Base-by-base conservation (phyloP, 2,113 vertebrate genomes). In the Strix uralensis region DNA sequence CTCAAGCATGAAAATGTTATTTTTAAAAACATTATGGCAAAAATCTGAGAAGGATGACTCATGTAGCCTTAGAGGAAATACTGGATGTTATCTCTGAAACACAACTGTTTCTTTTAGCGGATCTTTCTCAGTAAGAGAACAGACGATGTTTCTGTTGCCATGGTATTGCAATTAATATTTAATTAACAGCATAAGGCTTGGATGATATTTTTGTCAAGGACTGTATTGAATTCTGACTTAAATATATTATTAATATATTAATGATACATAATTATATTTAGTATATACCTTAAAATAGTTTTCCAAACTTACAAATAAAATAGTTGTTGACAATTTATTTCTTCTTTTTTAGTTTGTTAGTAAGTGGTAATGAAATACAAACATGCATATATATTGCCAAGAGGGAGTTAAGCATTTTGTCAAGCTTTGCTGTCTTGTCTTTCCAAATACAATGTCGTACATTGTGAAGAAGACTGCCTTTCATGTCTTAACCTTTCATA, bases 131-230 rank as follows among this genome's bases (percentile, higher is more conserved):
- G 63, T 61, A 57, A 92, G 74, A 85, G 65, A 80, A 54, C 79
- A 89, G 80, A 62, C 88, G 81, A 38, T 62, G 81, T 92, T 94
- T 93, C 73, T 3, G 96, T 98, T 98, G 93, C 96, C 90, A 97
- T 97, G 97, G 94, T 67, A 40, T 61, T 91, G 57, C 79, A 66
- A 96, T 97, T 94, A 97, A 97, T 97, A 96, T 96, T 97, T 97
- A 94, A 96, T 96, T 93, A 85, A 71, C n/a, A 75, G 67, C 46
- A 8, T 63, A 66, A 54, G 81, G 73, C 49, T 90, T 69, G 29
- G 78, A 49, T 93, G 62, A 25, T 94, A 49, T 67, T 85, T 97
- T 96, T 88, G 12, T 67, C 32, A 72, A 74, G 78, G 55, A 34
- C 29, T 81, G 13, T 40, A 71, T 88, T 92, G 51, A 67, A 74